Percentiles rank a stretch among this genome's conserved stretches.
Conservation (phyloP, 2,888 invertebrate species). For the Eutolmus rufibarbis region DNA sequence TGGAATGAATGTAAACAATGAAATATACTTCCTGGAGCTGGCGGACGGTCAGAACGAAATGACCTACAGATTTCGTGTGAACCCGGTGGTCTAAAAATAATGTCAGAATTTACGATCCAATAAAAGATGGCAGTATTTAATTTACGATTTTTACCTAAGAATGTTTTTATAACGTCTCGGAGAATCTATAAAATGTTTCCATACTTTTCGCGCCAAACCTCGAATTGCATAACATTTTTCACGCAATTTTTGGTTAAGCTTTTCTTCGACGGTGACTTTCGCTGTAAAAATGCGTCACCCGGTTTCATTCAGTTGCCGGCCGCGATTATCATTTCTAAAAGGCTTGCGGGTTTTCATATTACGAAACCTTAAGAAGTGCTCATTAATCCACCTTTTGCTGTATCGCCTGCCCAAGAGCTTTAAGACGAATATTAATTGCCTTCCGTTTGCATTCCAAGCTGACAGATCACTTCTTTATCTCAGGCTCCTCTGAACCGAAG, state of each 20-base stretch:
- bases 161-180: neutral
- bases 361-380: constrained; percentile 3
- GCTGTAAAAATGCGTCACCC: neutral
- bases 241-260: neutral
- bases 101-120: neutral
- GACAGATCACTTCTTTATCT: constrained; percentile 10
- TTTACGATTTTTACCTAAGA: neutral
- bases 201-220: neutral
- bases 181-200: neutral
- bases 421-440: constrained; percentile 32
- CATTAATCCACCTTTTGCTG: neutral
- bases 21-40: neutral
- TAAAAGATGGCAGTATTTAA: neutral
- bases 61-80: neutral
- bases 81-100: neutral
- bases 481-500: constrained; percentile 1
- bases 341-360: neutral
- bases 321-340: constrained; percentile 7
- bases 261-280: neutral
- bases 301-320: neutral
- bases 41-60: neutral
- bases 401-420: neutral
- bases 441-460: constrained; percentile 24
- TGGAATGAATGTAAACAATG: neutral
- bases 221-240: neutral